Evolutionary conservation across 2,113 vertebrate genomes (phyloP).

Genomic region (Mus pahari): DNA sequence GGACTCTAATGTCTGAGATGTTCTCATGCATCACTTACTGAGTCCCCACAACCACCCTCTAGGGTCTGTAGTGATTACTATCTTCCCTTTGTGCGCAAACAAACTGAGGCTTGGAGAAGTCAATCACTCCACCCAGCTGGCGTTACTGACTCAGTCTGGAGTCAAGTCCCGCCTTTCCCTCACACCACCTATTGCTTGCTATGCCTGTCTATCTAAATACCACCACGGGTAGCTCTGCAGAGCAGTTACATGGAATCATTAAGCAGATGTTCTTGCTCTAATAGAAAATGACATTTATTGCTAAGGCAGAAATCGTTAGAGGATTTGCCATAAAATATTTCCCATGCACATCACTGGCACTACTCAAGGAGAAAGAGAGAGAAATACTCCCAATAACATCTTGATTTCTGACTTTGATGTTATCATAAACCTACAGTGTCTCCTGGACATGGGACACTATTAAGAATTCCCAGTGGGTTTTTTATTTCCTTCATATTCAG

Average conservation of each 20-base stretch:
- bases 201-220: constrained; percentile 55
- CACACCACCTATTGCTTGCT: constrained; percentile 1
- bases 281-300: constrained; percentile 84
- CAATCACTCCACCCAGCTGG: background rate
- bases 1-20: background rate
- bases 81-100: background rate
- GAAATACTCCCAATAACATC: constrained; percentile 65
- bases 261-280: constrained; percentile 85
- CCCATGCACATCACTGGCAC: constrained; percentile 76
- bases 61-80: background rate
- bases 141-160: background rate
- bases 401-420: constrained; percentile 80
- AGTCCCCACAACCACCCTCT: background rate
- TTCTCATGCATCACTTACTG: background rate
- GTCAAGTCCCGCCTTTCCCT: constrained; percentile 31
- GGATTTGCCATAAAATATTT: constrained; percentile 85
- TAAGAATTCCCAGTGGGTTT: constrained; percentile 72
- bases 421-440: constrained; percentile 78
- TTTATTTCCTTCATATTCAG: constrained; percentile 71
- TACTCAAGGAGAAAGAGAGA: constrained; percentile 74
- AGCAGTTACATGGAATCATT: constrained; percentile 81
- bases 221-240: constrained; percentile 71
- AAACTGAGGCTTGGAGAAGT: constrained; percentile 13
- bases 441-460: constrained; percentile 45
- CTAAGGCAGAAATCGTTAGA: constrained; percentile 79